Conservation (phyloP, 2,797 vertebrate species). For the Nyctalus aviator region DNA sequence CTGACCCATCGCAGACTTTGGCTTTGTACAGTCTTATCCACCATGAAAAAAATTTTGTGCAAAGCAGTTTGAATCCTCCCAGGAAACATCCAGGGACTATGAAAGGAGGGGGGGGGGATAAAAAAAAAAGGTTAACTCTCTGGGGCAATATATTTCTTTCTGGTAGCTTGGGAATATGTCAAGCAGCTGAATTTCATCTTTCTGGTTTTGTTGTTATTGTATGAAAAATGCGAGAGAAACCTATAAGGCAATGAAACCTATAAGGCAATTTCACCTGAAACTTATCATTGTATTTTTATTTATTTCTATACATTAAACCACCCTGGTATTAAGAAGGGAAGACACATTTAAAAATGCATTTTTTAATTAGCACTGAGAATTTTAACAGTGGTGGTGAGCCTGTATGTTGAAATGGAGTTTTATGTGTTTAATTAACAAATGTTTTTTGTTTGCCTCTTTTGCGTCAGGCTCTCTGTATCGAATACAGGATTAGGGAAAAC, state of each 20-base stretch:
- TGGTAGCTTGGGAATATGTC: slow-evolving; percentile 1
- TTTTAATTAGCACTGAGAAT: slow-evolving; percentile 35
- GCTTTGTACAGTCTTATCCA: background rate
- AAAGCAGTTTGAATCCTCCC: slow-evolving; percentile 8
- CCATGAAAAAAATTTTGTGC: background rate
- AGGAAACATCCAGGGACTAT: background rate
- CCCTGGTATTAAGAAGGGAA: background rate
- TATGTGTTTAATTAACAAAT: slow-evolving; percentile 58
- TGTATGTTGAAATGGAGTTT: background rate
- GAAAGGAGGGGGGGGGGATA: background rate
- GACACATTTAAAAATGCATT: background rate
- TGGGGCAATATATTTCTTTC: background rate
- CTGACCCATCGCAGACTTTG: background rate
- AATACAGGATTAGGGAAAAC: slow-evolving; percentile 41
- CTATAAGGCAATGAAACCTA: background rate
- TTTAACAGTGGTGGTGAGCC: background rate
- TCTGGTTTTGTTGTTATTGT: background rate
- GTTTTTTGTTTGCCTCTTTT: slow-evolving; percentile 35
- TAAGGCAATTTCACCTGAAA: background rate
- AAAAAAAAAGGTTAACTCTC: background rate
- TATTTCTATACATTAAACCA: background rate
- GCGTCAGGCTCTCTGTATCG: background rate
- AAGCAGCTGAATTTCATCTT: slow-evolving; percentile 35
- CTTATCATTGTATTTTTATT: background rate
- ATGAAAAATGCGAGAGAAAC: background rate